Evolutionary conservation across 1,140 invertebrate genomes (phyloP).

Genomic region (Phocides pigmalion): DNA sequence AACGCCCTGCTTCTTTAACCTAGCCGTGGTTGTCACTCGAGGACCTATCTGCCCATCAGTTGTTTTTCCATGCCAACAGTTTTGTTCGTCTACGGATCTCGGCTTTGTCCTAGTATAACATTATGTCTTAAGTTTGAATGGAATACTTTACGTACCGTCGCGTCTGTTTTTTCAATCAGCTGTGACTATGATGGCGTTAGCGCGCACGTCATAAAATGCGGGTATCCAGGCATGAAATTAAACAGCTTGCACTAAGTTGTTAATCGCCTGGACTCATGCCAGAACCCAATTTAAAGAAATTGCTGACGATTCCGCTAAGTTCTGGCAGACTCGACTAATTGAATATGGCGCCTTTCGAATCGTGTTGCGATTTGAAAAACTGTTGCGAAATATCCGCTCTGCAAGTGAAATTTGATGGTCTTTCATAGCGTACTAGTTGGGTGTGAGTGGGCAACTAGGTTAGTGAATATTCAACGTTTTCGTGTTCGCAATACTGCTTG

Average conservation of each 20-base stretch:
- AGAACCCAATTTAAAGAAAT: conserved; percentile 71
- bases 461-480: neutral
- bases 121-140: too few species aligned
- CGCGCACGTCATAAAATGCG: conserved; percentile 48
- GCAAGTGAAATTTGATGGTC: neutral
- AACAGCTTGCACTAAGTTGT: conserved; percentile 76
- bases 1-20: too few species aligned
- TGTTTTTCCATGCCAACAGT: too few species aligned
- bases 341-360: conserved; percentile 41
- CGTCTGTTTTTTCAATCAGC: conserved; percentile 6
- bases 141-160: neutral
- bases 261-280: conserved; percentile 71
- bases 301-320: conserved; percentile 59
- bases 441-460: neutral
- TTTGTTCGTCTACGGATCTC: too few species aligned
- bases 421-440: neutral
- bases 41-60: too few species aligned
- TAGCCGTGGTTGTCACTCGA: too few species aligned
- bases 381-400: conserved; percentile 6
- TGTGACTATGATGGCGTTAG: conserved; percentile 24
- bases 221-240: conserved; percentile 72
- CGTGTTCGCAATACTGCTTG: neutral
- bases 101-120: too few species aligned
- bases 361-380: conserved; percentile 34
- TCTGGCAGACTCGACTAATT: conserved; percentile 50